Conservation (phyloP, 2,888 invertebrate genomes). For the Acanthoscelides obtectus region DNA sequence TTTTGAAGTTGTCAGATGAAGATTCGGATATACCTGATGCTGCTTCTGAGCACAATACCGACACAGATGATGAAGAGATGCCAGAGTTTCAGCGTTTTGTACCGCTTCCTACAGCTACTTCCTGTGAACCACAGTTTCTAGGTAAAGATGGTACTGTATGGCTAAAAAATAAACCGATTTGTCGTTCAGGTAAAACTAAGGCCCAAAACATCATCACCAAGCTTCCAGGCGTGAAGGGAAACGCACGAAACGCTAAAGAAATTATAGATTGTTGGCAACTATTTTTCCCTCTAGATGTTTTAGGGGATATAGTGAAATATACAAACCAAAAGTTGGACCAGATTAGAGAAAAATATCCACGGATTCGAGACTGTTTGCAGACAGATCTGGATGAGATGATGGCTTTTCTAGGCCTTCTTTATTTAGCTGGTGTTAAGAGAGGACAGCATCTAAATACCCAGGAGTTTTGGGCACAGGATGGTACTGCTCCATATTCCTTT, state of each 20-base stretch:
- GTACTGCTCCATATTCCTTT: background rate
- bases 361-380: too few relatives aligned
- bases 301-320: conserved; percentile 3
- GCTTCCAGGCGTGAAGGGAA: conserved; percentile 1
- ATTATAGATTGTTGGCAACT: conserved; percentile 4
- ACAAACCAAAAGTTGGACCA: conserved; percentile 2
- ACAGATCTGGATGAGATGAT: conserved; percentile 7
- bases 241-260: conserved; percentile 1
- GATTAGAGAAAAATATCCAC: background rate
- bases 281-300: background rate
- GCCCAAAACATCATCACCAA: background rate
- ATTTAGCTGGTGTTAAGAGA: conserved; percentile 7
- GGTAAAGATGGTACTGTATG: conserved; percentile 2
- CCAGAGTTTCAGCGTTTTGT: too few relatives aligned
- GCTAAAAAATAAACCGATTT: conserved; percentile 4
- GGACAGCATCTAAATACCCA: conserved; percentile 1
- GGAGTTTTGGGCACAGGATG: conserved; percentile 4
- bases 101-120: too few relatives aligned
- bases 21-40: conserved; percentile 3
- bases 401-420: conserved; percentile 1
- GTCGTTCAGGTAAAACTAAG: background rate
- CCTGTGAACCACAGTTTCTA: background rate
- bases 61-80: background rate
- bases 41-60: conserved; percentile 1
- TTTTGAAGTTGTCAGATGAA: background rate